A percentile compares a stretch with the other conserved stretches of the same genome.
phyloP scores from a whole-genome alignment of 1,140 invertebrate species.

The Gonatopus flavifemur region DNA sequence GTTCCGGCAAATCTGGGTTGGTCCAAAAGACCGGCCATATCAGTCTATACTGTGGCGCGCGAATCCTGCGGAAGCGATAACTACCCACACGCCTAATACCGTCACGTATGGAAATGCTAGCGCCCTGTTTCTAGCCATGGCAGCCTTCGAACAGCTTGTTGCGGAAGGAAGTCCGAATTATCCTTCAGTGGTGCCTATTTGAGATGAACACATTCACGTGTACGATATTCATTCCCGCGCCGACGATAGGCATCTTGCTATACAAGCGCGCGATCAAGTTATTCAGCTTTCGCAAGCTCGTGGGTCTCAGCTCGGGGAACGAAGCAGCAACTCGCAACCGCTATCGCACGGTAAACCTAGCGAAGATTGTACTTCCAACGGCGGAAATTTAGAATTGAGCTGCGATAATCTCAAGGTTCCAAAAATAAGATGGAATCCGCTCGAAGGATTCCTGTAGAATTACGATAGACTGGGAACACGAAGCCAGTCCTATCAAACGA shows the following conservation, averaged over 20 bases:
- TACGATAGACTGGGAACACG: too few relatives aligned
- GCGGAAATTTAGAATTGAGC: too few relatives aligned
- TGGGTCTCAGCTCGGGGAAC: background rate
- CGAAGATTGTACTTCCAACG: too few relatives aligned
- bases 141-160: background rate
- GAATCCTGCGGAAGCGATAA: background rate
- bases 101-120: constrained; percentile 3
- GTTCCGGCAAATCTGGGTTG: background rate
- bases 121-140: background rate
- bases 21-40: background rate
- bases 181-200: background rate
- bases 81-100: background rate
- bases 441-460: background rate
- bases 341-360: too few relatives aligned
- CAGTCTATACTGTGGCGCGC: background rate
- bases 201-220: background rate
- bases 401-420: too few relatives aligned
- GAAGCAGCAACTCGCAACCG: background rate
- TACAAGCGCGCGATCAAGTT: background rate
- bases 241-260: background rate
- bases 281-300: background rate
- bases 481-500: background rate
- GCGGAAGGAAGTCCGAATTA: background rate
- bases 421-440: background rate
- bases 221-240: constrained; percentile 1